Conservation (phyloP, 92 coral and sea anemone genomes). For the Metridium senile region DNA sequence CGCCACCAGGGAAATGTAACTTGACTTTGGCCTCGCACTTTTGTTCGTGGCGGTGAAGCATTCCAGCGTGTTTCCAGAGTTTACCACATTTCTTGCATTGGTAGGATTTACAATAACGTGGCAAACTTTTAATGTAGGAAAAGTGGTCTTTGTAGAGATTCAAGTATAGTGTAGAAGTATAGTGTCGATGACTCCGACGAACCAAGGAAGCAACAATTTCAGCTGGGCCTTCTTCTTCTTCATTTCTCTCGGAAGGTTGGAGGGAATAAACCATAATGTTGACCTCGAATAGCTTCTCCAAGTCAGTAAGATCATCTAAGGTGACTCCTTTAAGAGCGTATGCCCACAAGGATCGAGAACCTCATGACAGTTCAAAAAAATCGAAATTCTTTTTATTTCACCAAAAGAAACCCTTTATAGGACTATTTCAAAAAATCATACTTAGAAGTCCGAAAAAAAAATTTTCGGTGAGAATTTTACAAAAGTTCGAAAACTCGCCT, state of each 20-base stretch:
- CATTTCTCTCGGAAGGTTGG: background rate
- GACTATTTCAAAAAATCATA: too few species aligned
- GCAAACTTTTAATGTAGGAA: constrained; percentile 25
- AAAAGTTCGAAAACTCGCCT: too few species aligned
- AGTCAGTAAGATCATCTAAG: too few species aligned
- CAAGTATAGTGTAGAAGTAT: constrained; percentile 28
- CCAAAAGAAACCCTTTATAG: too few species aligned
- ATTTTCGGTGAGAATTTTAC: too few species aligned
- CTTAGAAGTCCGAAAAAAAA: too few species aligned
- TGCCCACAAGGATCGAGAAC: too few species aligned
- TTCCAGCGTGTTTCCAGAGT: background rate
- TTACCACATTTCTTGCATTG: constrained; percentile 43
- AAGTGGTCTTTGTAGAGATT: constrained; percentile 43
- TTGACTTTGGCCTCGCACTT: constrained; percentile 11
- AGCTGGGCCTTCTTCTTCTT: background rate
- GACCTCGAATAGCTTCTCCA: constrained; percentile 19
- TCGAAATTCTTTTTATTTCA: too few species aligned
- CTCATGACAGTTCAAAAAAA: too few species aligned
- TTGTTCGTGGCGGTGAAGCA: constrained; percentile 15
- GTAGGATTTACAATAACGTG: constrained; percentile 18
- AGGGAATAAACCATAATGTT: constrained; percentile 27
- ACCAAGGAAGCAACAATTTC: constrained; percentile 16
- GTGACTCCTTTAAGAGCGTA: too few species aligned
- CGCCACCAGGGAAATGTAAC: constrained; percentile 25
- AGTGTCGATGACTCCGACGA: constrained; percentile 40